A percentile compares a stretch with the other conserved stretches of the same genome.
These are phyloP conservation scores for Noctua fimbriata DNA, from an alignment of 2,888 invertebrate species.

Conservation along the genomic window DNA sequence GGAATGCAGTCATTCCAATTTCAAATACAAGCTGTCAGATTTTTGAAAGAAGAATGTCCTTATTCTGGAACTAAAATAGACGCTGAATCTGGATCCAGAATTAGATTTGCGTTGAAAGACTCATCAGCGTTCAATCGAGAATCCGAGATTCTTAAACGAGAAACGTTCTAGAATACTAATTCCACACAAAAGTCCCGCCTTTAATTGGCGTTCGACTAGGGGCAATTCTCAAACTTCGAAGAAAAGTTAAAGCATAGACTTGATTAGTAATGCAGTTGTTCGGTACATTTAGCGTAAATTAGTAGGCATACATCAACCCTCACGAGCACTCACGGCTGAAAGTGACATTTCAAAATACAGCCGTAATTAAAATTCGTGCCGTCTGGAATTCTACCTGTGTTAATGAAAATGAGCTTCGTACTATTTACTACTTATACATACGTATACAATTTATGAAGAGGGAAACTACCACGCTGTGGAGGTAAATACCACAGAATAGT, in stretches of 20 bases:
- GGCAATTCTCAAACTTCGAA: not conserved
- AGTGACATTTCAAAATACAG: conserved; percentile 10
- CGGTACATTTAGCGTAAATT: not conserved
- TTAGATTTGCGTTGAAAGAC: not conserved
- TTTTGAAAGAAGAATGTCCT: not conserved
- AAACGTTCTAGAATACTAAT: conserved; percentile 8
- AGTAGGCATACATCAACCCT: conserved; percentile 12
- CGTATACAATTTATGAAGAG: conserved; percentile 26
- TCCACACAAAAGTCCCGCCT: not conserved
- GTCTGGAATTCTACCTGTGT: not conserved
- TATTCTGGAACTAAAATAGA: not conserved
- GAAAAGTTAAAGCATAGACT: not conserved
- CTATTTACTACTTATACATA: conserved; percentile 30
- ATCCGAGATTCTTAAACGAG: conserved; percentile 2
- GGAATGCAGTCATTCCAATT: conserved; percentile 2
- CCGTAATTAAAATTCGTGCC: conserved; percentile 15
- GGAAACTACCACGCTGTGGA: conserved; percentile 34
- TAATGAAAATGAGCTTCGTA: conserved; percentile 23
- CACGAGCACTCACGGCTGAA: not conserved
- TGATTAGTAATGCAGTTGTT: not conserved
- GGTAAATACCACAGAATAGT: conserved; percentile 19
- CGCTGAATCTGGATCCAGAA: not conserved
- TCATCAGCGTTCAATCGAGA: not conserved
- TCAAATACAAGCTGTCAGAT: not conserved
- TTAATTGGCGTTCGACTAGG: too few relatives aligned